These are phyloP conservation scores for Miichthys miiuy DNA, from an alignment of 2,797 vertebrate genomes.

Conservation along the genomic window DNA sequence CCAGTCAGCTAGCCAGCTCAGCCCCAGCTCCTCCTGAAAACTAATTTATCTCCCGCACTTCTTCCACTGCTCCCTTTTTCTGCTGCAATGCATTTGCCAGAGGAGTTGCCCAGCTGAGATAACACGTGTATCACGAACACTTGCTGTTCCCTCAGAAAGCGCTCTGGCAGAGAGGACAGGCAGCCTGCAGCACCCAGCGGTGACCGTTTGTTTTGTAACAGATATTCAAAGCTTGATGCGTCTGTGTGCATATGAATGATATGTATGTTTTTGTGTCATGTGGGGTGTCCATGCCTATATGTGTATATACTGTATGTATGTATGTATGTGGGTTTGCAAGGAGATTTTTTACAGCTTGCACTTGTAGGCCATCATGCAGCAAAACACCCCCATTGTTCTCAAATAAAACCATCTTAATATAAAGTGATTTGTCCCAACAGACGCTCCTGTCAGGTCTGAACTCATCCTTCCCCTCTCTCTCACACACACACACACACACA, in stretches of 20 bases:
- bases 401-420: conserved; percentile 48
- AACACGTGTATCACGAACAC: conserved; percentile 61
- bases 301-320: too few relatives aligned
- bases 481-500: too few relatives aligned
- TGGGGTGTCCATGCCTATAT: not conserved
- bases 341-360: not conserved
- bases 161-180: conserved; percentile 33
- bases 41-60: conserved; percentile 54
- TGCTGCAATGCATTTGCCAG: conserved; percentile 53
- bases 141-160: conserved; percentile 35
- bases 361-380: conserved; percentile 6
- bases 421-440: conserved; percentile 67
- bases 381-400: conserved; percentile 45
- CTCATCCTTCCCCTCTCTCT: conserved; percentile 35
- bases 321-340: not conserved
- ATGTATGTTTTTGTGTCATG: not conserved
- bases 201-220: conserved; percentile 45
- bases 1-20: conserved; percentile 15
- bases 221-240: conserved; percentile 40
- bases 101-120: conserved; percentile 60
- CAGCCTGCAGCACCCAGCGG: conserved; percentile 23
- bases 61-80: conserved; percentile 45
- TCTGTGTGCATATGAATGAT: conserved; percentile 15
- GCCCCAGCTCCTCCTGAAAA: conserved; percentile 41
- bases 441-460: conserved; percentile 58